A percentile compares a stretch with the other conserved stretches of the same genome.
Conservation (phyloP, 2,888 invertebrate genomes). For the Leptodirus hochenwartii region DNA sequence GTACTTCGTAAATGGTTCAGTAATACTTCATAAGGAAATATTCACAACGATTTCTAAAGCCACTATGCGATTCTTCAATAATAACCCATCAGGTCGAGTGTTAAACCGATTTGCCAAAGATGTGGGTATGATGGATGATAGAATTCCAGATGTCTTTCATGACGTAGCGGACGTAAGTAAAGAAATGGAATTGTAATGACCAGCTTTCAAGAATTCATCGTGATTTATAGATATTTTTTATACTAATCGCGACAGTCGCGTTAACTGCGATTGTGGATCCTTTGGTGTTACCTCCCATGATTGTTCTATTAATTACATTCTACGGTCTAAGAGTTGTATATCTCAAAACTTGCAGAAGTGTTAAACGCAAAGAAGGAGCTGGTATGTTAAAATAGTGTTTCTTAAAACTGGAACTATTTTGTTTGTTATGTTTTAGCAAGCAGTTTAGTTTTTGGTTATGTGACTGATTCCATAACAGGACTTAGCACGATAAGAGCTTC, state of each 20-base stretch:
- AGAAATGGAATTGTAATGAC: too few species aligned
- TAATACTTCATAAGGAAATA: constrained; percentile 21
- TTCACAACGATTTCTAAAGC: constrained; percentile 21
- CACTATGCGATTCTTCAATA: constrained; percentile 24
- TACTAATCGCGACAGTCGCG: constrained; percentile 47
- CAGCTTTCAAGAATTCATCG: too few species aligned
- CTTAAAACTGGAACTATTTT: too few species aligned
- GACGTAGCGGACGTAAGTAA: constrained; percentile 22
- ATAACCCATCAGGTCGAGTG: constrained; percentile 25
- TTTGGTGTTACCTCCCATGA: constrained; percentile 43
- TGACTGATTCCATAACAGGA: constrained; percentile 78
- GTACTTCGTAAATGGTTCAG: constrained; percentile 22
- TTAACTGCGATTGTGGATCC: constrained; percentile 52
- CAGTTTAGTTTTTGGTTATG: constrained; percentile 85
- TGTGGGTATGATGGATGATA: constrained; percentile 39
- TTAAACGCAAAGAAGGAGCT: constrained; percentile 49
- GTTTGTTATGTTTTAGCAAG: constrained; percentile 21
- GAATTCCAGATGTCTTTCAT: constrained; percentile 30
- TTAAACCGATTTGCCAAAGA: constrained; percentile 28
- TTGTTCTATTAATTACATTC: constrained; percentile 41
- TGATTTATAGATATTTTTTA: constrained; percentile 32
- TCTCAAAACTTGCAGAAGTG: constrained; percentile 49
- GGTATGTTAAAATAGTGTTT: constrained; percentile 32
- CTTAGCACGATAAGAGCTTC: constrained; percentile 84
- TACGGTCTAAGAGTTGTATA: constrained; percentile 45